Base-by-base conservation (phyloP, 2,888 invertebrate genomes). In the Machimus atricapillus region DNA sequence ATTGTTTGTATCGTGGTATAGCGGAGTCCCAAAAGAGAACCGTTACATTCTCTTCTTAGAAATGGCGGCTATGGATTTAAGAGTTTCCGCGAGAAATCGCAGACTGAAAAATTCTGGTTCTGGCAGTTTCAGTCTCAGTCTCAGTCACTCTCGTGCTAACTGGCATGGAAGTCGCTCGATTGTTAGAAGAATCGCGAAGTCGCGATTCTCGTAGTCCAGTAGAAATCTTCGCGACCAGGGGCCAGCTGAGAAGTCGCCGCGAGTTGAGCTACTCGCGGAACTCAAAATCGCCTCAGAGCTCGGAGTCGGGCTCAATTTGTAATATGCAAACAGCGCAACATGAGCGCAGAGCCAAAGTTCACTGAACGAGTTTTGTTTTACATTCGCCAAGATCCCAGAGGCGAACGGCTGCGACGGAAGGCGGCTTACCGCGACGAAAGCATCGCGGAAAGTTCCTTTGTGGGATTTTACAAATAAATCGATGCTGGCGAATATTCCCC, bases 341-440 rank as follows among this genome's bases (percentile, higher is more conserved):
- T 66, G 83, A 66, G 40, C 83, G 58, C 83, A 66, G 37, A 83
- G 83, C 83, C 73, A 83, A 83, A 83, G 83, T 83, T 83, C 83
- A 83, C 83, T 83, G 83, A 83, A 83, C 83, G 83, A 40, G 23
- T 83, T 83, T 83, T 83, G 83, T 83, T 73, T 83, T 83, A 83
- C 83, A 83, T 83, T 31, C 73, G 37, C 40, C 43, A 7, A n/a
- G 81, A 31, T 12, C 76, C 34, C 34, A 34, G 34, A 76, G 46
- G 14, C 46, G 40, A 56, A 31, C 81, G 56, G 52, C 23, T 4
- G 9, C 74, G 34, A 6, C 19, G 34, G 16, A 74, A 34, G 40
- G 40, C 40, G 46, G 12, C 40, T 6, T 14, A 9, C 7, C 23
- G 23, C 37, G 27, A 66, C 4, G 19, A 66, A n/a, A 23, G 23